A percentile compares a stretch with the other conserved stretches of the same genome.
Evolutionary conservation across 2,797 vertebrate species (phyloP).

Genomic region (Coccyzus lansbergi): DNA sequence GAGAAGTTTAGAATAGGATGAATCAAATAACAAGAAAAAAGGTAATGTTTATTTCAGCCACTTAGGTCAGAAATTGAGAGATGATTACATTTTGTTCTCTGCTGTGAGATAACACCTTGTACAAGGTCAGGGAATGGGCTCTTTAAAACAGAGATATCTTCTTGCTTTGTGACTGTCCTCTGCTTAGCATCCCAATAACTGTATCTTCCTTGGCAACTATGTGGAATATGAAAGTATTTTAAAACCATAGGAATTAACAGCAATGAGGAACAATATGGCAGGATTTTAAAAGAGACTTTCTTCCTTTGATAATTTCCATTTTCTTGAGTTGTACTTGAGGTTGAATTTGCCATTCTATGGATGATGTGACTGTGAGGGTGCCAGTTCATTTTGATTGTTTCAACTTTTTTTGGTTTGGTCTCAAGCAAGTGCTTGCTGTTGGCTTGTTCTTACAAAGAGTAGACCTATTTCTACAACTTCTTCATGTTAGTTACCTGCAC

Average conservation of each 20-base stretch:
- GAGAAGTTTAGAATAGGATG: not conserved
- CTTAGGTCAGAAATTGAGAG: not conserved
- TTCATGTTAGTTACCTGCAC: not conserved
- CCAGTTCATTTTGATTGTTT: not conserved
- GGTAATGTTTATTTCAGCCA: not conserved
- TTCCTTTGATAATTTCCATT: not conserved
- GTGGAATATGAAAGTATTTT: not conserved
- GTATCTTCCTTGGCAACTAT: not conserved
- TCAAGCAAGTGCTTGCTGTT: not conserved
- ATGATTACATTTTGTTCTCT: not conserved
- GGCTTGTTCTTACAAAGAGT: not conserved
- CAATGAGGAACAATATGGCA: not conserved
- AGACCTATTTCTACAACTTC: not conserved
- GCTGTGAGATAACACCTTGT: not conserved
- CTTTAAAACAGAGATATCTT: not conserved
- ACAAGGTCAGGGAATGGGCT: not conserved
- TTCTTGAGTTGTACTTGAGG: not conserved
- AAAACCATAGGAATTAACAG: not conserved
- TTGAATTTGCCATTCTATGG: not conserved
- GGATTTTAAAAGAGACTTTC: not conserved
- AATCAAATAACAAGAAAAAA: not conserved
- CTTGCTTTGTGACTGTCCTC: not conserved
- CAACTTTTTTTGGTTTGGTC: not conserved
- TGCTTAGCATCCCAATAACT: not conserved
- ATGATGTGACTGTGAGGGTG: not conserved